Conservation (phyloP, 2,888 invertebrate species). For the Seladonia tumulorum region DNA sequence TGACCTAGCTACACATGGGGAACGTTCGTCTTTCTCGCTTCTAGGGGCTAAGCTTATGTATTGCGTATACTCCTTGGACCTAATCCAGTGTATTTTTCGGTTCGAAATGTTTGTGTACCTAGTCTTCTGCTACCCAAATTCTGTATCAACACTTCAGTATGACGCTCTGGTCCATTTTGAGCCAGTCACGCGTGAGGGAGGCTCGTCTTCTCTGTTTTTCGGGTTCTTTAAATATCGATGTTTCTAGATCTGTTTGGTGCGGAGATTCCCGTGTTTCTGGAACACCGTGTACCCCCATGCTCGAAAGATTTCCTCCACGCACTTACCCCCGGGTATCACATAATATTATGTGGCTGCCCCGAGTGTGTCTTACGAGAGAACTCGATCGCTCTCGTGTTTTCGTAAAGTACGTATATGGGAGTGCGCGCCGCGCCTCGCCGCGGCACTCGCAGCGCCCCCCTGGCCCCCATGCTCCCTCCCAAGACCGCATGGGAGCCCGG, state of each 20-base stretch:
- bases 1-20: background rate
- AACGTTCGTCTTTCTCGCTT: background rate
- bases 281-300: conserved; percentile 36
- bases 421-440: conserved; percentile 15
- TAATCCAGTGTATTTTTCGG: background rate
- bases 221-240: background rate
- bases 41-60: background rate
- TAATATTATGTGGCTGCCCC: conserved; percentile 76
- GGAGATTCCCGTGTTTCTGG: background rate
- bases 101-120: background rate
- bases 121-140: background rate
- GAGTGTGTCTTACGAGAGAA: conserved; percentile 63
- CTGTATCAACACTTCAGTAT: background rate
- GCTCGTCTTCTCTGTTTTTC: background rate
- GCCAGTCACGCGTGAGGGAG: background rate
- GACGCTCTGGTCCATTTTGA: background rate
- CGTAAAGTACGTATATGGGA: conserved; percentile 37
- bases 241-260: background rate
- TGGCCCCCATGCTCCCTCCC: conserved; percentile 24
- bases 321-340: conserved; percentile 75
- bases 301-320: conserved; percentile 55
- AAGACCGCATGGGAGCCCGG: conserved; percentile 73
- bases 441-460: conserved; percentile 33
- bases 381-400: conserved; percentile 43
- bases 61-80: background rate